Base-by-base conservation (phyloP, 2,797 vertebrate species). In the Odontamblyopus lacepedii region DNA sequence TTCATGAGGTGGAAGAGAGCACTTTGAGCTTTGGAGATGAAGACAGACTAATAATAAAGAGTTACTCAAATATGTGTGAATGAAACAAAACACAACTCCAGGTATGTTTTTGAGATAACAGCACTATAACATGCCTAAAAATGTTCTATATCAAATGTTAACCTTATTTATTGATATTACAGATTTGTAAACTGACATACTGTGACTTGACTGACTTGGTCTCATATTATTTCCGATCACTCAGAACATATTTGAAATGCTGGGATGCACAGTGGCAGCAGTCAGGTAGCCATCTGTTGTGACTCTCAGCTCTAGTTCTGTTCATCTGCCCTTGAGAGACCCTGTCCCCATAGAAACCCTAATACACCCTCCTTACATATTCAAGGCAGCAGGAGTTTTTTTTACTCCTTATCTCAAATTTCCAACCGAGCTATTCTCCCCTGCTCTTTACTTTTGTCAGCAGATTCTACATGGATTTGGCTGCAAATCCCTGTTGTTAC, bases 391-490 rank as follows among this genome's bases (percentile, higher is more conserved):
- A 41, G 62, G 62, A 63, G 32, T 11, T 35, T 63, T 63, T 63
- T 63, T n/a, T 16, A 44, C 63, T 64, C 13, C 38, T 64, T 44
- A 64, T 26, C 63, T 44, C 38, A n/a, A 38, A 19, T 63, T 35
- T 38, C 32, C 60, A 62, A 62, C 60, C 18, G 35, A 63, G 62
- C 35, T 41, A 38, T 44, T 63, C 63, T 44, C 61, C 32, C 18
- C 38, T 64, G 44, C 44, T 7, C 26, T 30, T 50, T 30, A 66
- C 41, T 9, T 50, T 50, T 66, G 41, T 66, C 41, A 50, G 63
- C 63, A 66, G 41, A 66, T 66, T 51, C 44, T 26, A 4, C 6
- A 7, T 50, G 44, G 63, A 66, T 66, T 66, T 66, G 41, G 44
- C 44, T 50, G 15, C 15, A 48, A 66, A 50, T 66, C 63, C 41